These are phyloP conservation scores for Zoroaster sp. DNA, from an alignment of 53 echinoderm and acorn worm species.

Conservation along the genomic window DNA sequence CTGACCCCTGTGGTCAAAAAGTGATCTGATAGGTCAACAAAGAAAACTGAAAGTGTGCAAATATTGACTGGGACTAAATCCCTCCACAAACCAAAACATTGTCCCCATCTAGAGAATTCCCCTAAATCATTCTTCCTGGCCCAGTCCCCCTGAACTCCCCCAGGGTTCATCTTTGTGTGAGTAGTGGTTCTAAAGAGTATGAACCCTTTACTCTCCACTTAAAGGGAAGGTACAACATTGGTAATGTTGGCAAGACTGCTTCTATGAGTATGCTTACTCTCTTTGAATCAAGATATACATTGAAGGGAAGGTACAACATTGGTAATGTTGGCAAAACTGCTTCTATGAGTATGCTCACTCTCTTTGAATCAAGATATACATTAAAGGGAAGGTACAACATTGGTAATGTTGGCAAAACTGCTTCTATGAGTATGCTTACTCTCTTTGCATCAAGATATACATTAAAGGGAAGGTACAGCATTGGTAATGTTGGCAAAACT, in stretches of 20 bases:
- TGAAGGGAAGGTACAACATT: too few species aligned
- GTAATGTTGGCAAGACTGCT: background rate
- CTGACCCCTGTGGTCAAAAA: background rate
- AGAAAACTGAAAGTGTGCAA: background rate
- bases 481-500: too few species aligned
- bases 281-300: too few species aligned
- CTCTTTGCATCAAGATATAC: too few species aligned
- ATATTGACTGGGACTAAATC: constrained; percentile 26
- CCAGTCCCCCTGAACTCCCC: background rate
- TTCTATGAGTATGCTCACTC: too few species aligned
- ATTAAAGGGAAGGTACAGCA: too few species aligned
- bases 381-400: too few species aligned
- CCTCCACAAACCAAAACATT: background rate
- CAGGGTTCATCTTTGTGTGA: background rate
- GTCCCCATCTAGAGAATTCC: background rate
- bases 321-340: too few species aligned
- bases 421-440: too few species aligned
- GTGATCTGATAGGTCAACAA: constrained; percentile 16
- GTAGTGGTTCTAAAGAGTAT: background rate
- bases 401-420: too few species aligned
- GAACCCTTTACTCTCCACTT: background rate
- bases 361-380: too few species aligned
- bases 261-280: too few species aligned
- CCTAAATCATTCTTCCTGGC: background rate
- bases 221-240: background rate